Evolutionary conservation across 2,113 vertebrate genomes (phyloP).

Genomic region (Calidris pugnax): DNA sequence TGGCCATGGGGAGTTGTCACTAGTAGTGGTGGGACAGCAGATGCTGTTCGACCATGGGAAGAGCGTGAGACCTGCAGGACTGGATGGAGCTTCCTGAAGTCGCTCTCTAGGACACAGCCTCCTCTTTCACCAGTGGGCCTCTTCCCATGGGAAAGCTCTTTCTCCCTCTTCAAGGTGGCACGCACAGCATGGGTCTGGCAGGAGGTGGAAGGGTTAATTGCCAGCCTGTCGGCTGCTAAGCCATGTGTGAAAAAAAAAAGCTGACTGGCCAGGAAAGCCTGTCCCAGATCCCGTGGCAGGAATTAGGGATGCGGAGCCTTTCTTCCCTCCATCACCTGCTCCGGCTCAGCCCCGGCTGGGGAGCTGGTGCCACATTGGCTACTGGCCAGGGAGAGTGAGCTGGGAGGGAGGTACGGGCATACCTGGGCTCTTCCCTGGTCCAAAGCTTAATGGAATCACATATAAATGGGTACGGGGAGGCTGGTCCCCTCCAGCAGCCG

Average conservation of each 20-base stretch:
- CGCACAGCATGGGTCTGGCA: fast-evolving
- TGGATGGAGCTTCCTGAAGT: neutral
- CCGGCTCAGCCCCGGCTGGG: neutral
- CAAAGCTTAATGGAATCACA: neutral
- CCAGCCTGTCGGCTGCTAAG: neutral
- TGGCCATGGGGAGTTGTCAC: neutral
- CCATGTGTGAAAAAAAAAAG: neutral
- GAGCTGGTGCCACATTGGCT: neutral
- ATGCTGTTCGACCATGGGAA: neutral
- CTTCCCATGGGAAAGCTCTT: neutral
- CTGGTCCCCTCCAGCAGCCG: neutral
- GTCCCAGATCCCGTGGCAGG: slow-evolving; percentile 35
- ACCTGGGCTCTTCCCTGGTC: fast-evolving
- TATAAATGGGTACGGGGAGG: neutral
- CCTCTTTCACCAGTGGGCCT: neutral
- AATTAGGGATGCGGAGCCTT: neutral
- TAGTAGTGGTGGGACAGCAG: neutral
- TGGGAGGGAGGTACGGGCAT: neutral
- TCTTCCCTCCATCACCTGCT: slow-evolving; percentile 22
- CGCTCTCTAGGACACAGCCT: neutral
- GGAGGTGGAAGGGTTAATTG: slow-evolving; percentile 32
- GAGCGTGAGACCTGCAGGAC: neutral
- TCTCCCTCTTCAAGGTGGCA: neutral
- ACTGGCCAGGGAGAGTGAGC: neutral
- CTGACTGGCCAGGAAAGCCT: neutral